Evolutionary conservation across 2,797 vertebrate species (phyloP).

Genomic region (Gambusia yucatana): DNA sequence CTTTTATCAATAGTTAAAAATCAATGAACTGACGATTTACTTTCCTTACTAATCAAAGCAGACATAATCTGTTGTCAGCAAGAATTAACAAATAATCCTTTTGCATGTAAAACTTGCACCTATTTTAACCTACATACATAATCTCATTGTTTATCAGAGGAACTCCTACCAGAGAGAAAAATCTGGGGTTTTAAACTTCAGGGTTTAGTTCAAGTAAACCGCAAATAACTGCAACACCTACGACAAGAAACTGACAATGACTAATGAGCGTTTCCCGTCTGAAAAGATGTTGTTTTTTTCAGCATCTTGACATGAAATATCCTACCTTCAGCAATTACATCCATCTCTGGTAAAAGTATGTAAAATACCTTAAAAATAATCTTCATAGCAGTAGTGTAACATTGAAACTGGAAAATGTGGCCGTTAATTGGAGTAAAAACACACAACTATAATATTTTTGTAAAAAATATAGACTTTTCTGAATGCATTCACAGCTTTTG

Average conservation of each 20-base stretch:
- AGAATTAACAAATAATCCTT: background rate
- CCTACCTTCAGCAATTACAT: background rate
- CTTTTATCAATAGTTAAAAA: background rate
- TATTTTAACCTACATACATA: background rate
- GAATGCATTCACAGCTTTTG: constrained; percentile 9
- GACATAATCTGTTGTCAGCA: background rate
- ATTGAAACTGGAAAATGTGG: background rate
- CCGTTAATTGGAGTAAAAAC: background rate
- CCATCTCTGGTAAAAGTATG: background rate
- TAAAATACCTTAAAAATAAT: background rate
- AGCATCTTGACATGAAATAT: background rate
- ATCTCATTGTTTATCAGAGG: background rate
- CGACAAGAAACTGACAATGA: background rate
- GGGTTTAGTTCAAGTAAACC: background rate
- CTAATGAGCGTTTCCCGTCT: background rate
- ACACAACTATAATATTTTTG: background rate
- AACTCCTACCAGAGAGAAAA: background rate
- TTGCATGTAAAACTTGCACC: background rate
- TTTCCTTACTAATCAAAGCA: background rate
- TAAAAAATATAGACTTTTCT: background rate
- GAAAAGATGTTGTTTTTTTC: no score
- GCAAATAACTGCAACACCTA: background rate
- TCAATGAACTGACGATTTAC: background rate
- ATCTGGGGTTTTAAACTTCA: background rate
- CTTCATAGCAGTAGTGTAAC: background rate